These are phyloP conservation scores for Trichacis sp. DNA, from an alignment of 2,888 invertebrate genomes.

Conservation along the genomic window DNA sequence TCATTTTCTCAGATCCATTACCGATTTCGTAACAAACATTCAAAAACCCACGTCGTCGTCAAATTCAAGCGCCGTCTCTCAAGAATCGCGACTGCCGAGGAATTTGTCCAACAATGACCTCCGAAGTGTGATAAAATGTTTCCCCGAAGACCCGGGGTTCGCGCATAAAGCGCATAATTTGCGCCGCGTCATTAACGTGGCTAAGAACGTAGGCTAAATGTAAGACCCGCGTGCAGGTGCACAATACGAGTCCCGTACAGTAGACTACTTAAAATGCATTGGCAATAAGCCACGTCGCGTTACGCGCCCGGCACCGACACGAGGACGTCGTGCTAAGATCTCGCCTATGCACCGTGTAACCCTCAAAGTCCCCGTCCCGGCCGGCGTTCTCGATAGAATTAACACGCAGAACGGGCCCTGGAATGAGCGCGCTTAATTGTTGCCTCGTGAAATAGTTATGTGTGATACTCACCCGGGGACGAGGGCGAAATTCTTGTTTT, in stretches of 20 bases:
- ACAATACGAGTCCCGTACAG: slow-evolving; percentile 55
- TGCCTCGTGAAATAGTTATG: slow-evolving; percentile 21
- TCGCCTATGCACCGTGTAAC: slow-evolving; percentile 48
- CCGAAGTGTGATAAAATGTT: background rate
- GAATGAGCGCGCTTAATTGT: slow-evolving; percentile 32
- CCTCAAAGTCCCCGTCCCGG: slow-evolving; percentile 49
- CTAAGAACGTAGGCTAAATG: slow-evolving; percentile 16
- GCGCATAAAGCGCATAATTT: slow-evolving; percentile 4
- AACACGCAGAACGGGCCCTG: slow-evolving; percentile 42
- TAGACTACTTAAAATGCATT: slow-evolving; percentile 67
- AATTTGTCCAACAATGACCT: no score
- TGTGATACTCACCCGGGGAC: slow-evolving; percentile 4
- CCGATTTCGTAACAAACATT: background rate
- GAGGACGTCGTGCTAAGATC: slow-evolving; percentile 29
- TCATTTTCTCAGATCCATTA: background rate
- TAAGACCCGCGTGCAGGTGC: slow-evolving; percentile 50
- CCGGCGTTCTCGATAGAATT: slow-evolving; percentile 45
- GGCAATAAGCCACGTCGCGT: slow-evolving; percentile 65
- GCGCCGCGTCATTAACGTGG: slow-evolving; percentile 25
- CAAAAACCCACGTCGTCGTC: background rate
- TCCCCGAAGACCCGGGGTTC: background rate
- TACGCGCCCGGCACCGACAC: slow-evolving; percentile 52
- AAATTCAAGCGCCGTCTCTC: no score
- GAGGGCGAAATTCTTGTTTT: slow-evolving; percentile 4
- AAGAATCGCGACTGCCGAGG: no score